Evolutionary conservation across 1,140 invertebrate genomes (phyloP).

Genomic region (Pogonus chalceus): DNA sequence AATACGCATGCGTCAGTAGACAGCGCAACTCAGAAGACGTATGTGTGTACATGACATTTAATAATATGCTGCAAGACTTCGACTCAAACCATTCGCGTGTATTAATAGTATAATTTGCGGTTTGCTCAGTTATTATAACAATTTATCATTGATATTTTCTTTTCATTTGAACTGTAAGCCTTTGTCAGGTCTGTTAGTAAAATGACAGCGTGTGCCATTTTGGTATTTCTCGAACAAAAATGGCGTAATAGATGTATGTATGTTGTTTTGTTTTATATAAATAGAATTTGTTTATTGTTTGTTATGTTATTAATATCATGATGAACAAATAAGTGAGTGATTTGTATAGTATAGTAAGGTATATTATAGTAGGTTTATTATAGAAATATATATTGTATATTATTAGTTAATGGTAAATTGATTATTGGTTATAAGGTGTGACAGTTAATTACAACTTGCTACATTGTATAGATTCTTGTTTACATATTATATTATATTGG

Average conservation of each 20-base stretch:
- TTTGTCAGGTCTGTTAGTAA: background rate
- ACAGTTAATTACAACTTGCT: background rate
- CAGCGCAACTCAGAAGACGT: too few relatives aligned
- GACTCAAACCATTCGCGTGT: background rate
- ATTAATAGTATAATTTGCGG: background rate
- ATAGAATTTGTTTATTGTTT: background rate
- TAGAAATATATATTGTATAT: too few relatives aligned
- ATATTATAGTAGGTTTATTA: too few relatives aligned
- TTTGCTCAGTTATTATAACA: background rate
- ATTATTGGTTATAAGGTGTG: background rate
- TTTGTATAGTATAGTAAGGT: too few relatives aligned
- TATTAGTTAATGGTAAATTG: too few relatives aligned
- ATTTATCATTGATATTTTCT: background rate
- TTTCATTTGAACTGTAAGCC: background rate
- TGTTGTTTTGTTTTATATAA: background rate
- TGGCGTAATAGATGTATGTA: background rate
- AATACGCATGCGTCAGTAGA: too few relatives aligned
- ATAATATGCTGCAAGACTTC: background rate
- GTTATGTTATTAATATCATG: too few relatives aligned
- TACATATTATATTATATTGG: too few relatives aligned
- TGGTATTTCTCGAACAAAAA: background rate
- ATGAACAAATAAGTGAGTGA: too few relatives aligned
- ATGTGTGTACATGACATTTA: background rate
- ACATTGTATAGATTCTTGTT: too few relatives aligned
- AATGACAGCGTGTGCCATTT: background rate